A percentile compares a stretch with the other conserved stretches of the same genome.
Conservation (phyloP, 1,140 invertebrate genomes). For the Holotrichia oblita region DNA sequence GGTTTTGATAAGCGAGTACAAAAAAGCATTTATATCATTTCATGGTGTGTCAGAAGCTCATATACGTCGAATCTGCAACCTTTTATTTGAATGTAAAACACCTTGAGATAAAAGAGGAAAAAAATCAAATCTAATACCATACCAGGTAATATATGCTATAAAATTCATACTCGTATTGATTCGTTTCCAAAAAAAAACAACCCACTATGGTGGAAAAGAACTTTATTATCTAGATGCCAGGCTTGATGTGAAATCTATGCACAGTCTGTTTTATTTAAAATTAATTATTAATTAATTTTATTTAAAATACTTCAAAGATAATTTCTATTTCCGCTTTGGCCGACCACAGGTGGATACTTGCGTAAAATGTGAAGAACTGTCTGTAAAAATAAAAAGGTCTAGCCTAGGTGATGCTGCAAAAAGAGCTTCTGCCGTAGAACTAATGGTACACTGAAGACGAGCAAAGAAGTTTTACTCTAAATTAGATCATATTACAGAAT, state of each 20-base stretch:
- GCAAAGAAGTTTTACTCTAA: constrained; percentile 53
- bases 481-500: constrained; percentile 42
- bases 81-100: neutral
- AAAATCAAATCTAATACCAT: neutral
- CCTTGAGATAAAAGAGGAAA: neutral
- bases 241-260: constrained; percentile 42
- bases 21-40: too few relatives aligned
- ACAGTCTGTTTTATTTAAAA: constrained; percentile 39
- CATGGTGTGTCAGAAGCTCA: too few relatives aligned
- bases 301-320: constrained; percentile 41
- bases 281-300: too few relatives aligned
- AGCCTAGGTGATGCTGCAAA: constrained; percentile 38
- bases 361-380: constrained; percentile 40
- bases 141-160: neutral
- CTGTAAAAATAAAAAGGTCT: constrained; percentile 44
- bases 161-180: constrained; percentile 28
- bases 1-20: too few relatives aligned
- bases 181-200: constrained; percentile 40
- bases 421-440: constrained; percentile 37
- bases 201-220: constrained; percentile 38
- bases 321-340: constrained; percentile 40
- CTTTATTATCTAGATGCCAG: constrained; percentile 41
- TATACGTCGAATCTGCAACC: too few relatives aligned
- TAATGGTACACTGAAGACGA: constrained; percentile 41
- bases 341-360: constrained; percentile 42